Evolutionary conservation across 2,888 invertebrate genomes (phyloP).

Genomic region (Axea sp.): DNA sequence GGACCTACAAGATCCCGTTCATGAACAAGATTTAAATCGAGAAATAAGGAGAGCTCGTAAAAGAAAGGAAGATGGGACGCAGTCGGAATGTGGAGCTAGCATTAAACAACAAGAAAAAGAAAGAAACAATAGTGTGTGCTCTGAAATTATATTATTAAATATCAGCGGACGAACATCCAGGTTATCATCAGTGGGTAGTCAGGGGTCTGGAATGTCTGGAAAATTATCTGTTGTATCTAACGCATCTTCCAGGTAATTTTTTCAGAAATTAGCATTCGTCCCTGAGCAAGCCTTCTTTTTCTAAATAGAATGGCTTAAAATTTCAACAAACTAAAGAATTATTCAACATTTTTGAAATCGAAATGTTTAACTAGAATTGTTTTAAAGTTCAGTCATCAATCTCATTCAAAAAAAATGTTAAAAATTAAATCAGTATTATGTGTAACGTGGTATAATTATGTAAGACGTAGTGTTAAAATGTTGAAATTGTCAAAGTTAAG

Average conservation of each 20-base stretch:
- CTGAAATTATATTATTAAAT: slow-evolving; percentile 87
- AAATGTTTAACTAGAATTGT: too few species aligned
- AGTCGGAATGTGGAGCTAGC: slow-evolving; percentile 77
- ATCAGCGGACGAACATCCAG: slow-evolving; percentile 88
- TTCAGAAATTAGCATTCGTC: too few species aligned
- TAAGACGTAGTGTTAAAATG: too few species aligned
- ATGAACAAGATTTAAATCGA: slow-evolving; percentile 75
- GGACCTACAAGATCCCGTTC: slow-evolving; percentile 87
- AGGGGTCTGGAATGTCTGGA: slow-evolving; percentile 84
- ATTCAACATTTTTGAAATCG: too few species aligned
- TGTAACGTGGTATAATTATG: too few species aligned
- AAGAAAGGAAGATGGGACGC: slow-evolving; percentile 74
- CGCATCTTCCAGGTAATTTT: slow-evolving; percentile 75
- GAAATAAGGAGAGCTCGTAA: slow-evolving; percentile 76
- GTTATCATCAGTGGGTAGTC: slow-evolving; percentile 90
- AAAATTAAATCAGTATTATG: too few species aligned
- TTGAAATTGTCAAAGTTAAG: too few species aligned
- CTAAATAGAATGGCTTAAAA: too few species aligned
- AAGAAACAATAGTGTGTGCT: slow-evolving; percentile 87
- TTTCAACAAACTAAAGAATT: too few species aligned
- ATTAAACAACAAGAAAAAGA: slow-evolving; percentile 82
- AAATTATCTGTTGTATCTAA: slow-evolving; percentile 76
- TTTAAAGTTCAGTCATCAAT: too few species aligned
- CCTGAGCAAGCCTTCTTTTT: too few species aligned
- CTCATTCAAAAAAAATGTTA: too few species aligned